Percentiles rank a stretch among this genome's conserved stretches.
phyloP scores from a whole-genome alignment of 2,113 vertebrate genomes.

The Onychorhynchus coronatus region DNA sequence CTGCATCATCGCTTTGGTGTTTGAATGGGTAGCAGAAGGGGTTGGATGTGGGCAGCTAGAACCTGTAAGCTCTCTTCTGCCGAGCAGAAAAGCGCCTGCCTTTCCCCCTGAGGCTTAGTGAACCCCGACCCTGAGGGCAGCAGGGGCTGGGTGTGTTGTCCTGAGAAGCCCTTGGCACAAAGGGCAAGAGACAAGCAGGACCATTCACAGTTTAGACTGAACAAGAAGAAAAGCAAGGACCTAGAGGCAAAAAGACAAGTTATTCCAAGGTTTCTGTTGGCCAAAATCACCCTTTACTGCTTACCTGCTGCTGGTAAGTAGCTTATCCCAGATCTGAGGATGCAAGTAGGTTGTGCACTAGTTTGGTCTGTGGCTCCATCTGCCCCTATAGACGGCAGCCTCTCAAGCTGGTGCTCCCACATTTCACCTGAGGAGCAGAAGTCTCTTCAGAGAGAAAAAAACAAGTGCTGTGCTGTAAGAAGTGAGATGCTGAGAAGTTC shows the following conservation, averaged over 20 bases:
- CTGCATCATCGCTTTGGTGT: not conserved
- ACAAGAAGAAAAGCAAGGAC: not conserved
- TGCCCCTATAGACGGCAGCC: accelerated
- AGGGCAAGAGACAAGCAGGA: not conserved
- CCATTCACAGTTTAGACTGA: accelerated
- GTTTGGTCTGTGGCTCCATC: not conserved
- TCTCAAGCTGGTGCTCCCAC: not conserved
- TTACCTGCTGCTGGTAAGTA: not conserved
- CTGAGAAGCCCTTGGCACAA: not conserved
- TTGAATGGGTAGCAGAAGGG: not conserved
- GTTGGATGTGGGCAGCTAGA: not conserved
- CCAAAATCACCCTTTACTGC: not conserved
- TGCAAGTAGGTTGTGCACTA: not conserved
- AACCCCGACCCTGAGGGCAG: not conserved
- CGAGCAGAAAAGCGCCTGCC: not conserved
- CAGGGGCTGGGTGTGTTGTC: accelerated
- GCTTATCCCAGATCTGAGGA: not conserved
- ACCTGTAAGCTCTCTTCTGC: not conserved
- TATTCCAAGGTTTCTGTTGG: not conserved
- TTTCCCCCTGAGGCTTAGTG: not conserved
- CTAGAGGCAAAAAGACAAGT: not conserved
- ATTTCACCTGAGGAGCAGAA: not conserved
- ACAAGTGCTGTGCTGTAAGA: not conserved
- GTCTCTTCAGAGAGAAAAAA: not conserved
- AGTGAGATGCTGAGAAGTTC: not conserved